Conservation (phyloP, 2,888 invertebrate genomes). For the Gymnosoma rotundatum region DNA sequence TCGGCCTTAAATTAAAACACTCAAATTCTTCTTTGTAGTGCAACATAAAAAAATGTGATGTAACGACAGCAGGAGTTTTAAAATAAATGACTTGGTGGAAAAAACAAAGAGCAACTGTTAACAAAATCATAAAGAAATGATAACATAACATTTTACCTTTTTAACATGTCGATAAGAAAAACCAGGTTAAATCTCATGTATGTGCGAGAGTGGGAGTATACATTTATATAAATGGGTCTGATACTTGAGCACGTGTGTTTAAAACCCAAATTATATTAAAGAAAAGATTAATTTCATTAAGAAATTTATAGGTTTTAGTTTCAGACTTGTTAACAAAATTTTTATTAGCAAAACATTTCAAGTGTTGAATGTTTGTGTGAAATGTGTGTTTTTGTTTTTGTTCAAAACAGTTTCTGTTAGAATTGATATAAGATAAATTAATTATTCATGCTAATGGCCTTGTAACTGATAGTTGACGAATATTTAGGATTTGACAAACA, state of each 20-base stretch:
- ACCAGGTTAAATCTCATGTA: neutral
- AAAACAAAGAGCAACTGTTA: neutral
- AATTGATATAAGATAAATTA: no score
- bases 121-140: constrained; percentile 37
- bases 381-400: neutral
- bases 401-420: neutral
- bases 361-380: neutral
- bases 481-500: no score
- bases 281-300: constrained; percentile 44
- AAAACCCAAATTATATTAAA: constrained; percentile 1
- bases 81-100: neutral
- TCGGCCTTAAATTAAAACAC: neutral
- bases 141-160: constrained; percentile 21
- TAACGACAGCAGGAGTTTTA: neutral
- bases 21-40: neutral
- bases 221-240: neutral
- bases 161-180: neutral
- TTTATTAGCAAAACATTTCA: constrained; percentile 6
- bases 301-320: constrained; percentile 49
- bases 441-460: no score
- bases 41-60: neutral
- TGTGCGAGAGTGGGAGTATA: neutral
- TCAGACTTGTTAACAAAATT: constrained; percentile 1
- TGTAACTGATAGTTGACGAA: no score
- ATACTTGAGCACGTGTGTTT: neutral